These are phyloP conservation scores for Cheirogaleus medius DNA, from an alignment of 2,113 vertebrate genomes.

Conservation along the genomic window DNA sequence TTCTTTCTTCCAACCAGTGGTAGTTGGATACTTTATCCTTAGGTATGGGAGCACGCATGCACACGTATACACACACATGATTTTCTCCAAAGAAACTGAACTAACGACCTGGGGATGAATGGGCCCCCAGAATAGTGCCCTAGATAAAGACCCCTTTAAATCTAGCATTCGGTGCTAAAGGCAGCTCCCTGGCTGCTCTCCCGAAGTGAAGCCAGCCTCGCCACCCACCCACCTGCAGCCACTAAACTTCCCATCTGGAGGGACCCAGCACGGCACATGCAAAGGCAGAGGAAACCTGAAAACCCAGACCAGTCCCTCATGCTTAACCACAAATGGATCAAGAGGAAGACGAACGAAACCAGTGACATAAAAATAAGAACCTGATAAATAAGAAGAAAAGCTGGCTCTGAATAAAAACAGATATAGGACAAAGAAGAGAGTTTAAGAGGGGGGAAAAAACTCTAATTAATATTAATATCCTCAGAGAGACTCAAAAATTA, in stretches of 20 bases:
- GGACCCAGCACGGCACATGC: background rate
- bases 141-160: background rate
- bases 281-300: background rate
- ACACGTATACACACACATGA: too few species aligned
- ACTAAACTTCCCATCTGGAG: background rate
- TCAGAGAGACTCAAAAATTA: background rate
- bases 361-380: background rate
- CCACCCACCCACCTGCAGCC: background rate
- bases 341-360: background rate
- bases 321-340: background rate
- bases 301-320: background rate
- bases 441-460: background rate
- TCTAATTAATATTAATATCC: background rate
- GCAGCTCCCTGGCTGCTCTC: background rate
- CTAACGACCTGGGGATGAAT: background rate
- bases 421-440: background rate
- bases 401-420: background rate
- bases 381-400: background rate
- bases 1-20: background rate
- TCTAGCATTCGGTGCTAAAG: background rate
- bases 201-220: background rate
- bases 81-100: background rate
- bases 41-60: too few species aligned
- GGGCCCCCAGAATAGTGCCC: background rate
- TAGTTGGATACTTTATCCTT: background rate